A percentile compares a stretch with the other conserved stretches of the same genome.
Conservation (phyloP, 2,113 vertebrate species). For the Chinchilla lanigera region DNA sequence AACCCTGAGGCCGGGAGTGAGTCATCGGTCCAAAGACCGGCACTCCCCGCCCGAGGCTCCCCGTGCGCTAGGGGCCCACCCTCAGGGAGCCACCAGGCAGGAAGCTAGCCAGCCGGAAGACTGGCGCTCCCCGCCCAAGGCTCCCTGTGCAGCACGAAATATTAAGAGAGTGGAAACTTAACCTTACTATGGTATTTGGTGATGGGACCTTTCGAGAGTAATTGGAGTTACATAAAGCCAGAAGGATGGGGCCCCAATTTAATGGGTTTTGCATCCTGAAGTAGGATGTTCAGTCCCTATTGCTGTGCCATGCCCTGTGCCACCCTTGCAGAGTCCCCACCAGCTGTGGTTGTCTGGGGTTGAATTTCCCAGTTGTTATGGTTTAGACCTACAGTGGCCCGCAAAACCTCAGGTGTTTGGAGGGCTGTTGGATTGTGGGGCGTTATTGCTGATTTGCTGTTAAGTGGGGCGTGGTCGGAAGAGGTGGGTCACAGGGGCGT, state of each 20-base stretch:
- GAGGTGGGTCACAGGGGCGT: neutral
- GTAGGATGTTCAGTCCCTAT: neutral
- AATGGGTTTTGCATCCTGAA: neutral
- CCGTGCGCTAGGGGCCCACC: no score
- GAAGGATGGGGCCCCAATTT: neutral
- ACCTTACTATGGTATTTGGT: neutral
- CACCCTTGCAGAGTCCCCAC: neutral
- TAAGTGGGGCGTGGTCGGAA: neutral
- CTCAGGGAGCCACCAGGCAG: no score
- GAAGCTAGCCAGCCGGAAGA: no score
- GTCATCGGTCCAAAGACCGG: no score
- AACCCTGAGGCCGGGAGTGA: no score
- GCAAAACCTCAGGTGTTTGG: neutral
- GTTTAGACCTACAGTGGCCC: neutral
- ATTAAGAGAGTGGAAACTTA: neutral
- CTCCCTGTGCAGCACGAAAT: no score
- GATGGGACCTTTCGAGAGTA: neutral
- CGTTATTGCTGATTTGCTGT: neutral
- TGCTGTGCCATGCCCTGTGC: neutral
- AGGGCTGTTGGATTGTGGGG: neutral
- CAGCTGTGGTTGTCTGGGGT: neutral
- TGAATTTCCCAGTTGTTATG: neutral
- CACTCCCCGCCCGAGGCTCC: no score
- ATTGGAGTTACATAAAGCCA: neutral
- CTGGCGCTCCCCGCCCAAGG: no score